Conservation (phyloP, 64 coral and sea anemone species). For the Pocillopora damicornis region DNA sequence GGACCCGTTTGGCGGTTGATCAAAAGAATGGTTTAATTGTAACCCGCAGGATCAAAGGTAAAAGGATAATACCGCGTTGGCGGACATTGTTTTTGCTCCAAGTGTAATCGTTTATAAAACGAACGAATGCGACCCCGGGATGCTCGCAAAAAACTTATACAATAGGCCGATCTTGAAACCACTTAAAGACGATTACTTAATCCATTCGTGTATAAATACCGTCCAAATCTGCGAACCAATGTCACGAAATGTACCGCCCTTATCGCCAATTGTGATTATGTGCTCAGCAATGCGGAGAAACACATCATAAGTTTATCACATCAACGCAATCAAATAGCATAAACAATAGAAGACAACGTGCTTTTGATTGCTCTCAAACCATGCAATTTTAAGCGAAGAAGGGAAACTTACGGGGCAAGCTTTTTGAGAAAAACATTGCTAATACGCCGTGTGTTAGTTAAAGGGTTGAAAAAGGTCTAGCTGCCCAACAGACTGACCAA, state of each 20-base stretch:
- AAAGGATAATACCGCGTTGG: not conserved
- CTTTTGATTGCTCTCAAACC: not conserved
- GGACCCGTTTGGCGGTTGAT: conserved; percentile 16
- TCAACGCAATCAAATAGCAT: not conserved
- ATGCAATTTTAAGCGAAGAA: not conserved
- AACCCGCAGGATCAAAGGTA: conserved; percentile 25
- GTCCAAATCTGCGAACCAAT: not conserved
- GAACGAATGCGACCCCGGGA: not conserved
- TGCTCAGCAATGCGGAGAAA: conserved; percentile 5
- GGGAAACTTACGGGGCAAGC: too few species aligned
- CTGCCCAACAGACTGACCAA: too few species aligned
- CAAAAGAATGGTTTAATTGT: conserved; percentile 34
- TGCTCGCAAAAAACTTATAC: not conserved
- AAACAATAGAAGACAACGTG: not conserved
- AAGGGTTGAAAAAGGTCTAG: too few species aligned
- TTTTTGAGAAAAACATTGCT: too few species aligned
- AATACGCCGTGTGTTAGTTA: too few species aligned
- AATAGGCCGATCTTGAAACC: not conserved
- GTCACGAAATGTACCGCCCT: conserved; percentile 36
- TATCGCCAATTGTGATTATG: not conserved
- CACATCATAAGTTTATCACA: not conserved
- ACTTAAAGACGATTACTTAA: conserved; percentile 15
- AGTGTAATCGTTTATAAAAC: not conserved
- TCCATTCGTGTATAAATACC: not conserved
- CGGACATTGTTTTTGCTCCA: not conserved